A percentile compares a stretch with the other conserved stretches of the same genome.
Conservation (phyloP, 1,140 invertebrate species). For the Drosophila pachea region DNA sequence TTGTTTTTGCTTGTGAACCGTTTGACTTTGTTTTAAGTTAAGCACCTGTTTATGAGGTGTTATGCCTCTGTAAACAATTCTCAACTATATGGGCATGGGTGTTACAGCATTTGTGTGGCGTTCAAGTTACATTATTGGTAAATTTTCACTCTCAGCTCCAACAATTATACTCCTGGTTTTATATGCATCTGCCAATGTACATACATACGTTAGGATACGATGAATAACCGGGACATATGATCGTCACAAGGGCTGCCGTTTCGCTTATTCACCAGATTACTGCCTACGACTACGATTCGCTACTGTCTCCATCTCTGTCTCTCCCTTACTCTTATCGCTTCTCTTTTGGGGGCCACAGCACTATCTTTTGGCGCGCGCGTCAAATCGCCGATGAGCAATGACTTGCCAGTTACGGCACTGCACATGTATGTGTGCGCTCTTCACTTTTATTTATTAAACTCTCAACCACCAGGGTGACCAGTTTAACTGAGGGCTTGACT, state of each 20-base stretch:
- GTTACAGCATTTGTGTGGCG: conserved; percentile 5
- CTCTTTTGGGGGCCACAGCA: conserved; percentile 3
- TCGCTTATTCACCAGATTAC: conserved; percentile 2
- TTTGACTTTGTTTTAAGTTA: conserved; percentile 28
- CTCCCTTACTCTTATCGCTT: neutral
- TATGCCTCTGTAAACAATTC: conserved; percentile 21
- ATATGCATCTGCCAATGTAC: neutral
- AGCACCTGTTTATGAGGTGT: conserved; percentile 28
- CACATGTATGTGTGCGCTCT: neutral
- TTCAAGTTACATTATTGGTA: neutral
- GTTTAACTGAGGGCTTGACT: neutral
- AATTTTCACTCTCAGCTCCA: too few species aligned
- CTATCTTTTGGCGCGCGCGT: conserved; percentile 31
- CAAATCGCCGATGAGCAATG: conserved; percentile 35
- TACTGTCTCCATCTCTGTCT: neutral
- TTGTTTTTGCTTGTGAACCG: neutral
- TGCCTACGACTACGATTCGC: too few species aligned
- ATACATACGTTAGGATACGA: neutral
- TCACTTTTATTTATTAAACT: neutral
- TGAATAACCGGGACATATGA: conserved; percentile 6
- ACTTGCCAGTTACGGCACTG: conserved; percentile 14
- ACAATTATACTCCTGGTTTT: too few species aligned
- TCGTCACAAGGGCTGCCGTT: neutral
- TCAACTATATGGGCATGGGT: conserved; percentile 4
- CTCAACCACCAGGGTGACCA: conserved; percentile 17